Base-by-base conservation (phyloP, 2,113 vertebrate species). In the Mixornis gularis region DNA sequence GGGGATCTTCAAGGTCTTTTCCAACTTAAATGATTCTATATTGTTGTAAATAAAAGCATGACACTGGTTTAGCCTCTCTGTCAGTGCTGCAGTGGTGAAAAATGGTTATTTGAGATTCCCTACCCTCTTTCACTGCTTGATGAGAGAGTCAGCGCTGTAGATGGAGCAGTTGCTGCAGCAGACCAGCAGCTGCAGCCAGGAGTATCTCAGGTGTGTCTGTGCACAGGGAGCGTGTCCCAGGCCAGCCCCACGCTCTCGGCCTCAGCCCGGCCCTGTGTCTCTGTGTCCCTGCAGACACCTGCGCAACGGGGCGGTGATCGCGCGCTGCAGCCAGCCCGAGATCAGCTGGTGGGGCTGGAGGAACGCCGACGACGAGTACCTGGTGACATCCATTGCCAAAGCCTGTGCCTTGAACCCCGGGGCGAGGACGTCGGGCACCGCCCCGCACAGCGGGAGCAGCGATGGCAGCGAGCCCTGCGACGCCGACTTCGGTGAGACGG, bases 321-420 rank as follows among this genome's bases (percentile, higher is more conserved):
- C 99, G 4, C 99, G 99, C 76, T 99, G 99, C 97, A 99, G 99
- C 96, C 99, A 99, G 95, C 99, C 99, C 0, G 99, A 99, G 97
- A 99, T 99, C 96, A 99, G 99, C 98, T 99, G 99, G 99, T 99
- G 99, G 99, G 99, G 99, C 94, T 99, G 99, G 99, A 98, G 99
- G 64, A 99, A 99, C 51, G 99, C 99, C 0, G 99, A 99, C 1
- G 99, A 99, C 3, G 99, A 99, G 93, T 99, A 99, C 91, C 96
- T 99, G 40, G 99, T 99, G 80, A 99, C 98, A 0, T 99, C 99
- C 53, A 99, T 99, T 36, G 99, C 99, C 90, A 99, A 99, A 97
- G 99, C 99, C 74, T 99, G 99, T 96, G 98, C 98, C 89, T 98
- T 99, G 96, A 98, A 99, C 84, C 97, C 98, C 0, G 98, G 99